Evolutionary conservation across 2,888 invertebrate species (phyloP).

Genomic region (Coleophora flavipennella): DNA sequence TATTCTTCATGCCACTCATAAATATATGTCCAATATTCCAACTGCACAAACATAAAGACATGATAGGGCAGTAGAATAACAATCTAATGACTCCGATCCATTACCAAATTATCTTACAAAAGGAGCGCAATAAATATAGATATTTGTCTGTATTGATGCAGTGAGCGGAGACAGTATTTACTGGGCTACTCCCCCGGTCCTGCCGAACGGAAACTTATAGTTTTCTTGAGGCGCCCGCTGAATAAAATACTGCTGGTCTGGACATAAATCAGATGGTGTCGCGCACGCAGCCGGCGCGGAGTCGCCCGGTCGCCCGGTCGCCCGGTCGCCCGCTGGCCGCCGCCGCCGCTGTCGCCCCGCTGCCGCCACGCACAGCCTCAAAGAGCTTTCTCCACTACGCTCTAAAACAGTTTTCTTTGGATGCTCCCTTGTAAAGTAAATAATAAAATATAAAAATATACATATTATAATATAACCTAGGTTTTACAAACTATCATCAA

Average conservation of each 20-base stretch:
- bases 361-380: no score
- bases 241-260: conserved; percentile 69
- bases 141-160: conserved; percentile 65
- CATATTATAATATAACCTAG: no score
- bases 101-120: conserved; percentile 63
- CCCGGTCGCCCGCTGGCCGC: not conserved
- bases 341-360: no score
- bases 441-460: no score
- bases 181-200: conserved; percentile 65
- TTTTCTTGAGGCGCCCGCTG: conserved; percentile 70
- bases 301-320: conserved; percentile 31
- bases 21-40: no score
- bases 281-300: conserved; percentile 58
- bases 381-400: no score
- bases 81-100: conserved; percentile 56
- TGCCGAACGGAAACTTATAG: conserved; percentile 72
- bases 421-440: no score
- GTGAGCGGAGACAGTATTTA: conserved; percentile 68
- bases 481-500: no score
- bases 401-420: no score
- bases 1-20: not conserved
- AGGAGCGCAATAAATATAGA: conserved; percentile 63
- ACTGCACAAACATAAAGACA: not conserved
- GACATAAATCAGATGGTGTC: conserved; percentile 66
- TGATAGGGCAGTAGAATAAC: conserved; percentile 25